A percentile compares a stretch with the other conserved stretches of the same genome.
These are phyloP conservation scores for Euura saliciscinereae DNA, from an alignment of 1,140 invertebrate genomes.

Conservation along the genomic window DNA sequence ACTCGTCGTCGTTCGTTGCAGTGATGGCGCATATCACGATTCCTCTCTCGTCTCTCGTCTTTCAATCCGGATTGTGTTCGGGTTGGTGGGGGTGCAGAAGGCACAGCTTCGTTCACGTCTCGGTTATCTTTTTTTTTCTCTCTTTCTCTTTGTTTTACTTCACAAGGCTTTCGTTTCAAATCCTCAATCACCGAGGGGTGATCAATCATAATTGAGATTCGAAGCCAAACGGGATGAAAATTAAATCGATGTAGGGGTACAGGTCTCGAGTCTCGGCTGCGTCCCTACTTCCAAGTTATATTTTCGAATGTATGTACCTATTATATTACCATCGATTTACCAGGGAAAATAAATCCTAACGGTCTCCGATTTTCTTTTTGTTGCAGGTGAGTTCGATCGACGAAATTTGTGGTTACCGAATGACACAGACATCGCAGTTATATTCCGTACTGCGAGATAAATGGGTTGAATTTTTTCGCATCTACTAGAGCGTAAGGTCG, in stretches of 20 bases:
- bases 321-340: neutral
- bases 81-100: conserved; percentile 23
- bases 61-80: conserved; percentile 10
- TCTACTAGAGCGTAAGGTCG: neutral
- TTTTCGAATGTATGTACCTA: neutral
- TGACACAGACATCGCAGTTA: too few relatives aligned
- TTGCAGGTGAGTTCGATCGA: neutral
- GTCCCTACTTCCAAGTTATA: conserved; percentile 1
- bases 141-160: conserved; percentile 44
- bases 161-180: conserved; percentile 47
- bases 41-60: conserved; percentile 17
- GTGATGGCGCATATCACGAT: too few relatives aligned
- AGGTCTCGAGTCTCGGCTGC: neutral
- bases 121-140: conserved; percentile 24
- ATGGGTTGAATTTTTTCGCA: conserved; percentile 5
- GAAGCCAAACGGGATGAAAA: conserved; percentile 26
- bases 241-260: neutral
- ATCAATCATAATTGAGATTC: conserved; percentile 58
- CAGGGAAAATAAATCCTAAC: neutral
- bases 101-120: conserved; percentile 14
- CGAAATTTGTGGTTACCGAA: too few relatives aligned
- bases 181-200: conserved; percentile 54
- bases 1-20: conserved; percentile 26
- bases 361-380: neutral
- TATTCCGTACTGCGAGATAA: neutral